A percentile compares a stretch with the other conserved stretches of the same genome.
Conservation (phyloP, 2,888 invertebrate genomes). For the Rhimphoctona megacephalus region DNA sequence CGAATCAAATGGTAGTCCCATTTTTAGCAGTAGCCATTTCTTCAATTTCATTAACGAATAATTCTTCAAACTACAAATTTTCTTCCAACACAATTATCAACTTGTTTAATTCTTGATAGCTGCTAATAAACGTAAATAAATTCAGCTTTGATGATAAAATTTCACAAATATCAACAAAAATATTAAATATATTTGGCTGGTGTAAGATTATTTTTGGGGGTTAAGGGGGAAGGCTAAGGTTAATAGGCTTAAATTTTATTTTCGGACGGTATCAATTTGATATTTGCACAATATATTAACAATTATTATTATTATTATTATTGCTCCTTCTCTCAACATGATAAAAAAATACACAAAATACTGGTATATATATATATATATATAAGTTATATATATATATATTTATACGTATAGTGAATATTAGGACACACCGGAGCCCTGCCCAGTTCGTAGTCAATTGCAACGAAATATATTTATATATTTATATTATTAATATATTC, state of each 20-base stretch:
- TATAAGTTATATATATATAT: too few species aligned
- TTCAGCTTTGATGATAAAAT: not conserved
- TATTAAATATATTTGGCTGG: conserved; percentile 20
- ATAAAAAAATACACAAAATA: conserved; percentile 81
- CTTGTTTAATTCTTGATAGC: not conserved
- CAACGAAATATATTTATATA: conserved; percentile 77
- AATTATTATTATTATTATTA: conserved; percentile 77
- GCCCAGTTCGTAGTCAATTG: conserved; percentile 82
- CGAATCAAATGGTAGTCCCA: too few species aligned
- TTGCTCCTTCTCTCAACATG: conserved; percentile 74
- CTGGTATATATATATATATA: conserved; percentile 75
- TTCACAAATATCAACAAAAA: not conserved
- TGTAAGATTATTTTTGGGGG: conserved; percentile 1
- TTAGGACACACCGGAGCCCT: conserved; percentile 77
- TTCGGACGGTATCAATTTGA: conserved; percentile 84
- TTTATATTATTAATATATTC: conserved; percentile 51
- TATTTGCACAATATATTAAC: conserved; percentile 84
- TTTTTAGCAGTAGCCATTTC: too few species aligned
- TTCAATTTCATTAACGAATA: not conserved
- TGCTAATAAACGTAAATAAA: not conserved
- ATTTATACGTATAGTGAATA: conserved; percentile 53
- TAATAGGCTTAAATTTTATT: conserved; percentile 81
- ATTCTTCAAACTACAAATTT: not conserved
- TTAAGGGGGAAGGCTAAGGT: conserved; percentile 63
- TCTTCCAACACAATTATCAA: not conserved